A percentile compares a stretch with the other conserved stretches of the same genome.
phyloP scores from a whole-genome alignment of 1,140 invertebrate genomes.

The Sminthurinus signatus region DNA sequence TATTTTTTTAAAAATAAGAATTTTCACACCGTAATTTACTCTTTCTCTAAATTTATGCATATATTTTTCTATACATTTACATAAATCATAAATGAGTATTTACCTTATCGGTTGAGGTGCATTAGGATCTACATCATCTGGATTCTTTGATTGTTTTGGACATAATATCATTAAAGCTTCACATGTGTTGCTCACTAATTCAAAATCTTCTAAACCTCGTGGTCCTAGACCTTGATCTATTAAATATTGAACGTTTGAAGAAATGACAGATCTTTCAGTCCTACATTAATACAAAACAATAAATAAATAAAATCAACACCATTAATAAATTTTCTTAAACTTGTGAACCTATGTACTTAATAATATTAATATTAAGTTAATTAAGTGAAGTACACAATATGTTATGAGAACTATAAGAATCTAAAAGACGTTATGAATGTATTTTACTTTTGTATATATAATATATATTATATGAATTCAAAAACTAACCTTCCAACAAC shows the following conservation, averaged over 20 bases:
- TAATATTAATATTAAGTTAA: too few relatives aligned
- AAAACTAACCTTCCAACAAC: constrained; percentile 18
- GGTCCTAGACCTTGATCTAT: constrained; percentile 18
- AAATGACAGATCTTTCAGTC: constrained; percentile 12
- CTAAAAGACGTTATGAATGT: too few relatives aligned
- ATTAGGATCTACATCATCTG: not conserved
- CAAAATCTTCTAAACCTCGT: constrained; percentile 20
- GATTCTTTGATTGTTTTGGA: constrained; percentile 4
- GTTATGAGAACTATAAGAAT: too few relatives aligned
- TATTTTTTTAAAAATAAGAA: not conserved
- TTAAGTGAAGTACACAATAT: too few relatives aligned
- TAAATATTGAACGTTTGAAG: constrained; percentile 16
- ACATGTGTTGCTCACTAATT: constrained; percentile 16
- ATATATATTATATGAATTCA: too few relatives aligned
- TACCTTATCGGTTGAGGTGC: not conserved
- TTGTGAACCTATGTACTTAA: too few relatives aligned
- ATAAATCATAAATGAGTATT: too few relatives aligned
- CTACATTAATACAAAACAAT: constrained; percentile 8
- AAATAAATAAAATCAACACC: not conserved
- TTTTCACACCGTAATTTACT: too few relatives aligned
- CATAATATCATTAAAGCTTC: constrained; percentile 23
- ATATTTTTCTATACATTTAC: too few relatives aligned
- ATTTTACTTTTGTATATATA: too few relatives aligned
- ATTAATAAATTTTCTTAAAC: not conserved
- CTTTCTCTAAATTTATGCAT: too few relatives aligned